A percentile compares a stretch with the other conserved stretches of the same genome.
Conservation (phyloP, 2,888 invertebrate species). For the Phortica magna region DNA sequence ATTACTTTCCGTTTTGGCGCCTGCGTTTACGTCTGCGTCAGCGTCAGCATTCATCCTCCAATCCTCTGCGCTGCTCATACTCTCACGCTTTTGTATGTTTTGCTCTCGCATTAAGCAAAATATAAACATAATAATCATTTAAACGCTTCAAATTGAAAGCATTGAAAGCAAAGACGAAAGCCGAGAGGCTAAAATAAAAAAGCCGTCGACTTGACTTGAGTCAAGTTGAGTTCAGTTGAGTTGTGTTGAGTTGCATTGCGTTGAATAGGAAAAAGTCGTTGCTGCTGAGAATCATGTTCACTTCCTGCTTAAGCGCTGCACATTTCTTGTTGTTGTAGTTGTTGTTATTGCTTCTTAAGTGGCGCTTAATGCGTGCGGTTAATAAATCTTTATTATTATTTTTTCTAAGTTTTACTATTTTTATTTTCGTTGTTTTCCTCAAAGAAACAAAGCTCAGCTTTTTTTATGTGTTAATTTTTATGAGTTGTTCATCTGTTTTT, state of each 20-base stretch:
- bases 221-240: too few relatives aligned
- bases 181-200: not conserved
- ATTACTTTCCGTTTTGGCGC: constrained; percentile 18
- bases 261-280: not conserved
- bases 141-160: constrained; percentile 5
- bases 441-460: not conserved
- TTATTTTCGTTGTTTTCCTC: constrained; percentile 30
- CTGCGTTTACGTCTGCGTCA: constrained; percentile 12
- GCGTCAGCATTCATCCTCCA: not conserved
- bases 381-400: constrained; percentile 59
- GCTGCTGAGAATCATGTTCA: constrained; percentile 20
- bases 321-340: not conserved
- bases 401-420: constrained; percentile 43
- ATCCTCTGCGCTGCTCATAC: constrained; percentile 1
- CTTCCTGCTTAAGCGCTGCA: constrained; percentile 18
- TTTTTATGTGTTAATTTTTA: not conserved
- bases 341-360: constrained; percentile 59
- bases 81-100: constrained; percentile 17
- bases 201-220: too few relatives aligned
- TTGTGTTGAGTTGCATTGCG: too few relatives aligned
- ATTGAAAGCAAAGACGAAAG: not conserved
- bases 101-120: constrained; percentile 2
- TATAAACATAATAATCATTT: constrained; percentile 28
- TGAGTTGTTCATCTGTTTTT: too few relatives aligned
- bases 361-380: constrained; percentile 70